phyloP scores from a whole-genome alignment of 2,888 invertebrate species.

The Eupithecia subfuscata region DNA sequence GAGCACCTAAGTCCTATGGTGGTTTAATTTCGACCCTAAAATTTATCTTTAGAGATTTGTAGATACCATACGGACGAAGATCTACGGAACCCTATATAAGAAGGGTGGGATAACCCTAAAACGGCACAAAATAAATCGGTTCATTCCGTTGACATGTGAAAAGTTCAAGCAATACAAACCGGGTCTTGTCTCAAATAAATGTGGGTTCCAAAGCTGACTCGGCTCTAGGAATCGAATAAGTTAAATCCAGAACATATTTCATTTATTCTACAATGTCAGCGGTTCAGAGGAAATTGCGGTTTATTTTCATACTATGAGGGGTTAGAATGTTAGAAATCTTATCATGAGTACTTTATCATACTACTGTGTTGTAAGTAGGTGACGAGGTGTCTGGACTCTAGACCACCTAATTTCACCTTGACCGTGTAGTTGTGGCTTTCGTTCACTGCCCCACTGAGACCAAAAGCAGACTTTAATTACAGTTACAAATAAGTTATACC shows the following conservation, averaged over 20 bases:
- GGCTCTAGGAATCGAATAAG: slow-evolving; percentile 29
- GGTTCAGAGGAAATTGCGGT: slow-evolving; percentile 2
- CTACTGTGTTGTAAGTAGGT: not conserved
- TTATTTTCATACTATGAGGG: not conserved
- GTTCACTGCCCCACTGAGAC: not conserved
- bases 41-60: not conserved
- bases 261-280: slow-evolving; percentile 36
- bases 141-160: slow-evolving; percentile 26
- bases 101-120: slow-evolving; percentile 5
- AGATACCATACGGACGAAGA: not conserved
- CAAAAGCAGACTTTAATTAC: not conserved
- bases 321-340: not conserved
- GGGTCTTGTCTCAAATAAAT: slow-evolving; percentile 24
- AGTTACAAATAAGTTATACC: not conserved
- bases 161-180: slow-evolving; percentile 29
- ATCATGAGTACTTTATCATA: not conserved
- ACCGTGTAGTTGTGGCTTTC: too few species aligned
- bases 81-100: not conserved
- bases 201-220: slow-evolving; percentile 31
- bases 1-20: not conserved
- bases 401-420: too few species aligned
- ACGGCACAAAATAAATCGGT: slow-evolving; percentile 19
- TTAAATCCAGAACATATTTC: slow-evolving; percentile 35
- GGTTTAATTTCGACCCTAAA: not conserved
- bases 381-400: too few species aligned